Evolutionary conservation across 92 coral and sea anemone species (phyloP), one percentile per base, ranked within the genome.

Genomic region (Siderastrea radians): DNA sequence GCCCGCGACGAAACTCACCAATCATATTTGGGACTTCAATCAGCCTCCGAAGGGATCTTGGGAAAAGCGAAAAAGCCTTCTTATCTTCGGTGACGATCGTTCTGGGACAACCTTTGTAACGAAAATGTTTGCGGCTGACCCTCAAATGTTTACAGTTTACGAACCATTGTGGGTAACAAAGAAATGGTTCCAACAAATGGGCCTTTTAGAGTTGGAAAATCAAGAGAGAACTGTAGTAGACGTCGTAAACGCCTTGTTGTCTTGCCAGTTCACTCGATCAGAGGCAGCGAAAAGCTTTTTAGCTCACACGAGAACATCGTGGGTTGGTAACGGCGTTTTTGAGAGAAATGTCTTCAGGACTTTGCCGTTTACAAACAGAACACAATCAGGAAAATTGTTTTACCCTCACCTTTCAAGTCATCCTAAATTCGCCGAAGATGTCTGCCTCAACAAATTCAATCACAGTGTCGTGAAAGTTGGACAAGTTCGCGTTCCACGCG

Each of bases 41-140:
- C 70, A 75, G 13, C 72, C 5, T 10, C 81, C 87, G 81, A 84
- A 61, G 51, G 57, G 78, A 55, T 5, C 49, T 17, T 47, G 78
- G 69, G 65, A 67, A 38, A 76, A 78, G 66, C 83, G 89, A 76
- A 76, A 10, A 58, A 85, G 89, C 49, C 83, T 85, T 55, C 83
- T 85, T 1, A 77, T 85, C 63, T 85, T 85, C 64, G 89, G 89
- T 14, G 89, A 85, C 77, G 89, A 85, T 85, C 89, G 89, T 5
- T 85, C 89, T 5, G 89, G 89, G 8, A 85, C 89, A 58, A 85
- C 89, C 2, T 85, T 85, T 45, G 60, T 85, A 6, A 85, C 89
- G 7, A 76, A 78, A 57, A 77, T 85, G 89, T 85, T 85, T 58
- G 83, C 83, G 0, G 84, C 79, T 0, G 89, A 85, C 48, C 89